Percentiles rank a stretch among this genome's conserved stretches.
Evolutionary conservation across 2,888 invertebrate species (phyloP).

Genomic region (Rhogogaster chlorosoma): DNA sequence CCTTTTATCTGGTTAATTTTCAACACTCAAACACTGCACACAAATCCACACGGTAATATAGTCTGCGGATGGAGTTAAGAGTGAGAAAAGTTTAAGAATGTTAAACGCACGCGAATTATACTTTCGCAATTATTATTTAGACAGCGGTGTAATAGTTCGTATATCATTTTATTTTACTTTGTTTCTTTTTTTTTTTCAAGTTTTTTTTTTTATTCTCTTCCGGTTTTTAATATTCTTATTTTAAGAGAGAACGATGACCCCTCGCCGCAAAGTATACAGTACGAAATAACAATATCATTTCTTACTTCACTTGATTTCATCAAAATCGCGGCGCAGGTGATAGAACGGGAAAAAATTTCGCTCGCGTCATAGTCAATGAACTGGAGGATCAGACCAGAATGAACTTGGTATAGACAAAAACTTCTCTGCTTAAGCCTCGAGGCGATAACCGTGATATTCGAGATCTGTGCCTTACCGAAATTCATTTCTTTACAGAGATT

Average conservation of each 20-base stretch:
- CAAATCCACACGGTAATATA: background rate
- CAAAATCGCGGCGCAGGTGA: constrained; percentile 4
- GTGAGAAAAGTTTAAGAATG: constrained; percentile 11
- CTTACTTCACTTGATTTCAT: constrained; percentile 4
- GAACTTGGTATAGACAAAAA: background rate
- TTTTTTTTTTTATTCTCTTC: background rate
- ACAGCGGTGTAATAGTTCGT: background rate
- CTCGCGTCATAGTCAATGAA: constrained; percentile 10
- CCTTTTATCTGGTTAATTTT: background rate
- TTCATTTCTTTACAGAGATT: background rate
- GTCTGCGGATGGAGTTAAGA: background rate
- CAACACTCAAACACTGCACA: background rate
- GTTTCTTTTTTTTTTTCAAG: background rate
- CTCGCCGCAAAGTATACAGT: background rate
- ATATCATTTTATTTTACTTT: background rate
- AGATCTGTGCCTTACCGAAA: background rate
- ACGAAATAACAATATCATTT: constrained; percentile 7
- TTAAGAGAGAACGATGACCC: background rate
- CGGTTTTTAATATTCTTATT: background rate
- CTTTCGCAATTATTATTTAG: background rate
- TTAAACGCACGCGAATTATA: constrained; percentile 21
- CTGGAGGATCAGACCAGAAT: background rate
- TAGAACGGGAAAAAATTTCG: background rate
- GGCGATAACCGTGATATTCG: constrained; percentile 8
- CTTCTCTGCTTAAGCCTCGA: background rate